These are phyloP conservation scores for Prunella fulvescens DNA, from an alignment of 2,113 vertebrate genomes.

Conservation along the genomic window DNA sequence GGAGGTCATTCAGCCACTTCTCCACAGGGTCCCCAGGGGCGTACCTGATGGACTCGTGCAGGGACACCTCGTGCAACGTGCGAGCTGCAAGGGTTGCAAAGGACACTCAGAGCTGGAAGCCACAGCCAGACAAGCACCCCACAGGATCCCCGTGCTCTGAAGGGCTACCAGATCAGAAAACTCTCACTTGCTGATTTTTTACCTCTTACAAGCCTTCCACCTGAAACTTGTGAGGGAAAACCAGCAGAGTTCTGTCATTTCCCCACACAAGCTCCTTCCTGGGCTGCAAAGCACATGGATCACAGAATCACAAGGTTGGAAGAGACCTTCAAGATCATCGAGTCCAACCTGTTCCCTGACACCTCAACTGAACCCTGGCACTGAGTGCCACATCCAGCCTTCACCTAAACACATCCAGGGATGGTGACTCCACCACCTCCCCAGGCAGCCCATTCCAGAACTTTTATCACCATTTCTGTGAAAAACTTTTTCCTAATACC, in stretches of 20 bases:
- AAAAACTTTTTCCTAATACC: too few species aligned
- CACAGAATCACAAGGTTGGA: too few species aligned
- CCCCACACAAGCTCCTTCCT: background rate
- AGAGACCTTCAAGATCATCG: too few species aligned
- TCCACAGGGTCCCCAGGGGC: constrained; percentile 89
- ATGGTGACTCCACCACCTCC: too few species aligned
- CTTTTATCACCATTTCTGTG: too few species aligned
- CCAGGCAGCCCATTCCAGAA: too few species aligned
- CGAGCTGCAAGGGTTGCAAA: constrained; percentile 72
- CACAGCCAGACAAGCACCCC: background rate
- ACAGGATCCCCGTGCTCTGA: background rate
- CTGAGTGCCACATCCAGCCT: too few species aligned
- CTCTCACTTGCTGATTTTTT: fast-evolving
- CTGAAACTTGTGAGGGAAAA: background rate
- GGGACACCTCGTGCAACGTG: constrained; percentile 86
- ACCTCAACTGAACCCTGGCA: too few species aligned
- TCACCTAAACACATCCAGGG: too few species aligned
- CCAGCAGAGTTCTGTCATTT: background rate
- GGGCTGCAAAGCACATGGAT: background rate
- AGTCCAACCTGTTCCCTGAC: too few species aligned
- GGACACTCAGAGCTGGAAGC: background rate
- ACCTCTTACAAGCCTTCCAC: background rate
- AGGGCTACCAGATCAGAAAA: background rate
- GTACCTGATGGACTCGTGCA: constrained; percentile 95
- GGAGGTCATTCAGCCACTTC: constrained; percentile 94